Evolutionary conservation across 2,888 invertebrate genomes (phyloP).

Genomic region (Parelbella ahira): DNA sequence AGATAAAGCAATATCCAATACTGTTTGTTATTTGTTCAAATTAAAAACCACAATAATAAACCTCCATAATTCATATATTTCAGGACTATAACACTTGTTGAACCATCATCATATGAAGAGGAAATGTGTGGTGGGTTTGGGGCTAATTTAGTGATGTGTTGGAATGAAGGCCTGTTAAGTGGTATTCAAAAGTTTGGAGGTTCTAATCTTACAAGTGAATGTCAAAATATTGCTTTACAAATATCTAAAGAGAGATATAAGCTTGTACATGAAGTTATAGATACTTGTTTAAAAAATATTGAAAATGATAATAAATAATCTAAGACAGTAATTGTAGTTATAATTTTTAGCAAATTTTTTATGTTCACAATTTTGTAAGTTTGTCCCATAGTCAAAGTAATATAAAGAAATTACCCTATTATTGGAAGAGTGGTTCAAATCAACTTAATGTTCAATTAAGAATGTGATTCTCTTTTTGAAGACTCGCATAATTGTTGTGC

Average conservation of each 20-base stretch:
- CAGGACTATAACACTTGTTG: slow-evolving; percentile 85
- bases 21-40: too few relatives aligned
- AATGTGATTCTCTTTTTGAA: too few relatives aligned
- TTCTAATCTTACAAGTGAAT: slow-evolving; percentile 77
- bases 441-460: too few relatives aligned
- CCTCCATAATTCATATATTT: slow-evolving; percentile 38
- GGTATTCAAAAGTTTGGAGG: slow-evolving; percentile 89
- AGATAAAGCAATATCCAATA: too few relatives aligned
- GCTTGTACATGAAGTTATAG: slow-evolving; percentile 66
- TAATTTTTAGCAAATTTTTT: background rate
- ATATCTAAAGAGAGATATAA: slow-evolving; percentile 81
- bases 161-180: slow-evolving; percentile 82
- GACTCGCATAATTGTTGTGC: too few relatives aligned
- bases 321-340: too few relatives aligned
- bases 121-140: slow-evolving; percentile 83
- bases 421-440: too few relatives aligned
- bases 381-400: too few relatives aligned
- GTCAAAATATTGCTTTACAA: slow-evolving; percentile 80
- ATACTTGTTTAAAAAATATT: slow-evolving; percentile 52
- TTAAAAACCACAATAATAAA: background rate
- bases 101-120: slow-evolving; percentile 92
- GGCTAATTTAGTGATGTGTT: slow-evolving; percentile 83
- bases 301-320: slow-evolving; percentile 30
- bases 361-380: background rate
- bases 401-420: too few relatives aligned